Base-by-base conservation (phyloP, 2,113 vertebrate species). In the Antigone vipio region DNA sequence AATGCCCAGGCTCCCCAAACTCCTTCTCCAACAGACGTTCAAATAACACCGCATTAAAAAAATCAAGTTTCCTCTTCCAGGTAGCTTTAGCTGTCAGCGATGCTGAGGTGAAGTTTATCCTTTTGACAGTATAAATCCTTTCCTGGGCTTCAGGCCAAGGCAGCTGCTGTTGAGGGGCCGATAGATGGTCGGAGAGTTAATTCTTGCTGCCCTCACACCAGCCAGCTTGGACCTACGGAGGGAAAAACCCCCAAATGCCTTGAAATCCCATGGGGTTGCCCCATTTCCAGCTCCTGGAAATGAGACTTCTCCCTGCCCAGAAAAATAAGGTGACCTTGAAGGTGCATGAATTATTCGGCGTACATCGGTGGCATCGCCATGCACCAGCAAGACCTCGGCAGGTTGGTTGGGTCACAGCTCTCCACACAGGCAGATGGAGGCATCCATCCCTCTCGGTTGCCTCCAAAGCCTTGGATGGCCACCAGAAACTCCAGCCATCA, bases 21-120 rank as follows among this genome's bases (percentile, higher is more conserved):
- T 60, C 72, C 55, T 79, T 79, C 40, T 42, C 58, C 85, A 81
- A 18, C 88, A 95, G 85, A 75, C 88, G 81, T 85, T 93, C 44
- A 50, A 59, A 55, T 12, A 49, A 52, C 3, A 7, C 15, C 4
- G 2, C 52, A 29, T 59, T 78, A 71, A 59, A 69, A 88, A 88
- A 56, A 47, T 50, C 19, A 72, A 64, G 40, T 72, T 89, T 78
- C 62, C 56, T 63, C 49, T 88, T 68, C 77, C 88, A 97, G 94
- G 96, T 96, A 95, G 66, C 60, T 81, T 82, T 40, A 94, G 78
- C 78, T 95, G 85, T 90, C 93, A 90, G 66, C 0, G 0, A 47
- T 4, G 24, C 52, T 23, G 89, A 68, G 81, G 34, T 75, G 89
- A 75, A 80, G 73, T 86, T 89, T 58, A 64, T 91, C 76, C 76